phyloP scores from a whole-genome alignment of 2,797 vertebrate genomes.

The Octomys mimax region DNA sequence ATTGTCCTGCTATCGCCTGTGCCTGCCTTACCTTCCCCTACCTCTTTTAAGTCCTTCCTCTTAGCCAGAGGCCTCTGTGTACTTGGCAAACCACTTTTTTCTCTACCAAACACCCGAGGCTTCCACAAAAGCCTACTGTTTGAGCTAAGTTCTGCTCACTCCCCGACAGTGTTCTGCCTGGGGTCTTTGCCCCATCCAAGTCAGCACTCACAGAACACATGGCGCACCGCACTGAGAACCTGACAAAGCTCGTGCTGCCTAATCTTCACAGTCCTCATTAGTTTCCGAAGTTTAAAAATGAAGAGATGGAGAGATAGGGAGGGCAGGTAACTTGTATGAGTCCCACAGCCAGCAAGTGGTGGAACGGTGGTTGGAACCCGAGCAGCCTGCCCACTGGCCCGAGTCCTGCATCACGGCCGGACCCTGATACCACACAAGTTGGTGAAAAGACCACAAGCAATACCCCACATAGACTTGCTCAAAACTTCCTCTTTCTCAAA shows the following conservation, averaged over 20 bases:
- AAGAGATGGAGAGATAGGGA: conserved; percentile 36
- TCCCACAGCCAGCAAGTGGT: neutral
- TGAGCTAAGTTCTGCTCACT: neutral
- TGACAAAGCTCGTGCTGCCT: neutral
- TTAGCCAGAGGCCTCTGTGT: neutral
- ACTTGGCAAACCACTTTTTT: neutral
- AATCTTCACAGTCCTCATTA: neutral
- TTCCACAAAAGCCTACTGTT: neutral
- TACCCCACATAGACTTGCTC: neutral
- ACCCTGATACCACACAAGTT: neutral
- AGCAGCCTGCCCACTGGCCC: neutral
- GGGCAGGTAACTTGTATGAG: neutral
- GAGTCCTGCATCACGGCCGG: neutral
- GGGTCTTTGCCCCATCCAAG: accelerated
- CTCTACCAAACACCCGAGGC: neutral
- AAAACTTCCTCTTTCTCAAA: neutral
- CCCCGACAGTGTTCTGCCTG: neutral
- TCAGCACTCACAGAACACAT: neutral
- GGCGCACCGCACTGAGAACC: neutral
- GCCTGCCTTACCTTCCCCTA: neutral
- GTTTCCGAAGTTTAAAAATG: neutral
- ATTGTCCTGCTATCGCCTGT: neutral
- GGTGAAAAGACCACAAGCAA: neutral
- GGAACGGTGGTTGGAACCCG: neutral
- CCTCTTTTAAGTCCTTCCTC: neutral